These are phyloP conservation scores for Oreohelix idahoensis DNA, from an alignment of 1,140 invertebrate genomes.

Conservation along the genomic window DNA sequence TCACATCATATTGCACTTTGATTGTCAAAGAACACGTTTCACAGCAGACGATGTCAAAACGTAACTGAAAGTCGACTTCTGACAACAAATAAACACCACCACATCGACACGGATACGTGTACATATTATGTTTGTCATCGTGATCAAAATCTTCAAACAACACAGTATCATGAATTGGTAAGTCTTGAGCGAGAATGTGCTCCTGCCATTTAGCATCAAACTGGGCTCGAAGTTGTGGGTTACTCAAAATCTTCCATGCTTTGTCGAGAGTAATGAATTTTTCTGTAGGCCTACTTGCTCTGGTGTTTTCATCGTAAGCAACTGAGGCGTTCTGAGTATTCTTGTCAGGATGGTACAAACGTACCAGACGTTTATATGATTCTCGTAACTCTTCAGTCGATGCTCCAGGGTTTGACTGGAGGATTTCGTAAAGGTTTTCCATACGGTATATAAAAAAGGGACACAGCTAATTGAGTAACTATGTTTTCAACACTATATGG, in stretches of 20 bases:
- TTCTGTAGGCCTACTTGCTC: background rate
- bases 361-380: constrained; percentile 52
- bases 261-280: constrained; percentile 58
- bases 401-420: constrained; percentile 48
- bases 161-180: constrained; percentile 66
- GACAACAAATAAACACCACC: constrained; percentile 59
- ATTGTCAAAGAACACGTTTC: constrained; percentile 65
- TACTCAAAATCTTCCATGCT: constrained; percentile 66
- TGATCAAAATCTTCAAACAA: constrained; percentile 58
- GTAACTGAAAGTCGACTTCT: constrained; percentile 51
- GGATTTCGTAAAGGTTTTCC: constrained; percentile 61
- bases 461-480: too few species aligned
- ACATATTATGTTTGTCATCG: constrained; percentile 35
- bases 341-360: constrained; percentile 64
- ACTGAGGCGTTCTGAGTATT: background rate
- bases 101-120: constrained; percentile 61
- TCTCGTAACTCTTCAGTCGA: constrained; percentile 53
- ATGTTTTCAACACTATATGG: too few species aligned
- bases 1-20: constrained; percentile 51
- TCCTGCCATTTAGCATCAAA: constrained; percentile 64
- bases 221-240: constrained; percentile 52
- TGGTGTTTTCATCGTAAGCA: background rate
- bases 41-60: constrained; percentile 66
- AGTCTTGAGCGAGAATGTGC: constrained; percentile 57
- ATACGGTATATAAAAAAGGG: too few species aligned